Percentiles rank a stretch among this genome's conserved stretches.
Conservation (phyloP, 2,113 vertebrate species). For the Myanophis thanlyinensis region DNA sequence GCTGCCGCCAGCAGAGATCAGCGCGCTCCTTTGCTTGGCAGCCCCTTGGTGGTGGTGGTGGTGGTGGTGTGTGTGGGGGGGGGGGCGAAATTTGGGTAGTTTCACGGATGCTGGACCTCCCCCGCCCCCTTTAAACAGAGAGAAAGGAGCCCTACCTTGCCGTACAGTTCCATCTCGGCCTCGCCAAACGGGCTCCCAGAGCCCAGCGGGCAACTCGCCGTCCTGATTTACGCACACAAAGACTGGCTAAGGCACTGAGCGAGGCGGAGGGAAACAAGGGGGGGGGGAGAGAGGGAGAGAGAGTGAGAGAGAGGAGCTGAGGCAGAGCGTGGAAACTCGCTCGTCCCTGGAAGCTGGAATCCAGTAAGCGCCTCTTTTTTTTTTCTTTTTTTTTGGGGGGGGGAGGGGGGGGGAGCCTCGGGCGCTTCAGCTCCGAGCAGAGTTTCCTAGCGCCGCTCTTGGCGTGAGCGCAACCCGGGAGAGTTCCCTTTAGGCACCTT, state of each 20-base stretch:
- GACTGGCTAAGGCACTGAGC: background rate
- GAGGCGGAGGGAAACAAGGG: background rate
- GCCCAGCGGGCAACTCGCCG: background rate
- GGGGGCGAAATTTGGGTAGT: background rate
- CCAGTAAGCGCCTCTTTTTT: background rate
- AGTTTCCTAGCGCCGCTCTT: constrained; percentile 25
- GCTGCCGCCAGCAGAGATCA: background rate
- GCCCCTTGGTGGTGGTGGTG: background rate
- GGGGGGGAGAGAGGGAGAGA: no score
- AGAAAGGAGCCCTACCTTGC: constrained; percentile 75
- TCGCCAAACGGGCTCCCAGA: background rate
- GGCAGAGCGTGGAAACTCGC: background rate
- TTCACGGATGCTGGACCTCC: background rate
- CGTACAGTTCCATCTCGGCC: constrained; percentile 80
- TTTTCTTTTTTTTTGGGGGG: no score
- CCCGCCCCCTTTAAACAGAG: background rate
- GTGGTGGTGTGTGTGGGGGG: no score
- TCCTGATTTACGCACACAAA: background rate
- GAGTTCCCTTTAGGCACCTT: constrained; percentile 35
- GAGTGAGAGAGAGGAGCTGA: background rate
- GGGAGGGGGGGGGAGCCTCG: no score
- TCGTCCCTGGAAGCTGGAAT: background rate
- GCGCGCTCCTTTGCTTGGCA: background rate
- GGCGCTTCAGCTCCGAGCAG: constrained; percentile 21
- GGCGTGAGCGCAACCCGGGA: background rate